These are phyloP conservation scores for Oxyscelio sp. DNA, from an alignment of 2,888 invertebrate genomes.

Conservation along the genomic window DNA sequence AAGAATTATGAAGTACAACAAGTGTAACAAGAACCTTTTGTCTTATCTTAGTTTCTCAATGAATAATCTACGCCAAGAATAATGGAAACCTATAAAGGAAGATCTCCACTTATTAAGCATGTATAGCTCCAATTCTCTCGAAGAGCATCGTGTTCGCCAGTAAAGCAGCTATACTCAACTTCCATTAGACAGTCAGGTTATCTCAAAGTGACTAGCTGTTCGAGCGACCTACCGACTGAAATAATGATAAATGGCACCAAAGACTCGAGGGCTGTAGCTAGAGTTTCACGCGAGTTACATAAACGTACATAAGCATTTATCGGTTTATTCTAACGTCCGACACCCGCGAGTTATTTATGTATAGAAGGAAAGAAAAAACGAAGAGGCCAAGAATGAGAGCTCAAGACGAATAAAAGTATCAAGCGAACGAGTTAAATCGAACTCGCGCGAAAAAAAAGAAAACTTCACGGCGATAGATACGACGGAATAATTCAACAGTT, in stretches of 20 bases:
- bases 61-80: neutral
- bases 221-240: conserved; percentile 71
- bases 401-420: conserved; percentile 4
- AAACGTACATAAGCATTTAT: conserved; percentile 41
- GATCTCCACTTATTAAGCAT: conserved; percentile 20
- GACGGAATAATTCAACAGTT: conserved; percentile 49
- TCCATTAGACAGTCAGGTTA: conserved; percentile 76
- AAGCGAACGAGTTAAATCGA: conserved; percentile 21
- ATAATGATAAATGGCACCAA: conserved; percentile 77
- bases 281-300: conserved; percentile 48
- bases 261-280: conserved; percentile 52
- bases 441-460: conserved; percentile 15
- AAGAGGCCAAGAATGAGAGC: neutral
- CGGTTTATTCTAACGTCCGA: conserved; percentile 20
- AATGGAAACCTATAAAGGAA: conserved; percentile 76
- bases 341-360: conserved; percentile 45
- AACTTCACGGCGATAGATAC: conserved; percentile 27
- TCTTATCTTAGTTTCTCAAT: neutral
- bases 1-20: no score
- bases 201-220: conserved; percentile 56
- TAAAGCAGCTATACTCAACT: conserved; percentile 75
- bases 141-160: conserved; percentile 56
- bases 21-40: neutral
- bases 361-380: conserved; percentile 8
- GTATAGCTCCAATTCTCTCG: conserved; percentile 37